A percentile compares a stretch with the other conserved stretches of the same genome.
These are phyloP conservation scores for Urocyon cinereoargenteus DNA, from an alignment of 2,797 vertebrate genomes.

Conservation along the genomic window DNA sequence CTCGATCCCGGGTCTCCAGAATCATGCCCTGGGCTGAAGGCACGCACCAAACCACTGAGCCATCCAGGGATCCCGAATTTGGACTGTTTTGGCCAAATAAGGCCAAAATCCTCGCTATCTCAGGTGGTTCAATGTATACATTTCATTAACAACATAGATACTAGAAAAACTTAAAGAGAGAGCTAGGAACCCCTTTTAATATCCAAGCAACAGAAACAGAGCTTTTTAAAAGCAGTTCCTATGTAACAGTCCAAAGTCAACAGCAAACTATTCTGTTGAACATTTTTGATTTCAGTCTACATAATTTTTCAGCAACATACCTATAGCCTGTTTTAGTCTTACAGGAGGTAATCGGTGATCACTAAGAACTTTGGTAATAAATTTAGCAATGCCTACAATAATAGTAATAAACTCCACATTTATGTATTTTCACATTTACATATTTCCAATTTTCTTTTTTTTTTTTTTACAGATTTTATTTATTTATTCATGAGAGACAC, in stretches of 20 bases:
- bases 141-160: background rate
- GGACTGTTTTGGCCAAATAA: background rate
- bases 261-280: slow-evolving; percentile 10
- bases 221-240: background rate
- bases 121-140: background rate
- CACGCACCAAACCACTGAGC: too few relatives aligned
- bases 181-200: background rate
- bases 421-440: background rate
- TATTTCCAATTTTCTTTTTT: slow-evolving; percentile 32
- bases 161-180: background rate
- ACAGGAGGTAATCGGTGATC: background rate
- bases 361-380: background rate
- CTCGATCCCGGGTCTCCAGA: too few relatives aligned
- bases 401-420: background rate
- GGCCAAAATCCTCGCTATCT: background rate
- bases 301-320: background rate
- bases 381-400: background rate
- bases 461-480: too few relatives aligned
- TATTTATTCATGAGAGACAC: too few relatives aligned
- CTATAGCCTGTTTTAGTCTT: background rate
- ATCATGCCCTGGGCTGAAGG: too few relatives aligned
- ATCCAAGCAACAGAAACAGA: slow-evolving; percentile 7
- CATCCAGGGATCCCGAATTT: too few relatives aligned
- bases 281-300: background rate
- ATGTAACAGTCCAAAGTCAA: slow-evolving; percentile 29